Evolutionary conservation across 2,888 invertebrate species (phyloP), one percentile per base, ranked within the genome.

Genomic region (Cataglyphis rosenhaueri): DNA sequence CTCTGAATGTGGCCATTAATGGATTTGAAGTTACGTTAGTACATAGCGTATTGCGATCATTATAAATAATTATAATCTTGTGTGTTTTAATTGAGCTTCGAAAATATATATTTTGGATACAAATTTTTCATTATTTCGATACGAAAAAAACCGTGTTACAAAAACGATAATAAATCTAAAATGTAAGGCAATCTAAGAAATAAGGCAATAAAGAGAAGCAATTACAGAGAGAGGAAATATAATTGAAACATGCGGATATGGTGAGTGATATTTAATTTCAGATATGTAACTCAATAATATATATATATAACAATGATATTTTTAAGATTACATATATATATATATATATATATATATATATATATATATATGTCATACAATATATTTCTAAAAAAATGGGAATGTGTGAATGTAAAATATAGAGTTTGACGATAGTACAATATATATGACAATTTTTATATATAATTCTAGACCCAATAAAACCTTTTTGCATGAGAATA

Each of bases 361-460:
- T 62, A 1, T 64, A 4, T 52, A 38, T 52, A 35, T 82, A 64
- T 35, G 35, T 0, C 35, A 6, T 35, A 35, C 35, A 82, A 81
- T 71, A 84, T 84, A 82, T 85, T 59, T 88, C 88, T 89, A 89
- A 87, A 86, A 86, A 87, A 48, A 32, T 81, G 81, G 87, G 86
- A 87, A 89, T 79, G 86, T 83, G 66, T 83, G 66, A 82, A 85
- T 86, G 82, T 64, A 86, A 88, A 84, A 38, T 59, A 87, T 55
- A 61, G 3, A 44, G 61, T 82, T 84, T 84, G 82, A 82, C 82
- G 38, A 71, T 83, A 85, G 71, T 68, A 81, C 62, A 84, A 61
- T 55, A 41, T 82, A 87, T 57, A 74, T 83, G n/a, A 52, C 52
- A 76, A 68, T 79, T 64, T 84, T 83, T 18, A 38, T 41, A 35